A percentile compares a stretch with the other conserved stretches of the same genome.
phyloP scores from a whole-genome alignment of 2,888 invertebrate species.

The Harpalus rufipes region DNA sequence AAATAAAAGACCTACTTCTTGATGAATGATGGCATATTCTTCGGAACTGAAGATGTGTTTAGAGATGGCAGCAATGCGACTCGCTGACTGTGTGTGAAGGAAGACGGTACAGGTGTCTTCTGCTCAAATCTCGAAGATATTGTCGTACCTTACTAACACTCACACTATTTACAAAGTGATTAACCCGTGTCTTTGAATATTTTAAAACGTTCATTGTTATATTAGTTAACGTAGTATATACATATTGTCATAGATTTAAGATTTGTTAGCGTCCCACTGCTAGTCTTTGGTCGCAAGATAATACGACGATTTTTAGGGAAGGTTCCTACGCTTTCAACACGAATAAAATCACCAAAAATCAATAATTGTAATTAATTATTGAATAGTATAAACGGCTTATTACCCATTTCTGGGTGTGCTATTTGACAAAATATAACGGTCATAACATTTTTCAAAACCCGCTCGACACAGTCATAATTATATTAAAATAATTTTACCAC shows the following conservation, averaged over 20 bases:
- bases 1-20: conserved; percentile 21
- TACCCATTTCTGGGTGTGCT: no score
- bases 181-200: conserved; percentile 65
- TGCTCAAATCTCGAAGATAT: conserved; percentile 64
- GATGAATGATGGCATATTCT: background rate
- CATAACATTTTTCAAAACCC: no score
- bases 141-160: conserved; percentile 67
- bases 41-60: background rate
- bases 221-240: conserved; percentile 73
- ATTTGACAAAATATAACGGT: no score
- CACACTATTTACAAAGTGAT: conserved; percentile 67
- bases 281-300: conserved; percentile 38
- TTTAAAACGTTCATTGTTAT: conserved; percentile 67
- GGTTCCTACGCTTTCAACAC: background rate
- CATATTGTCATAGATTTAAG: conserved; percentile 77
- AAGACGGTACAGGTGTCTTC: conserved; percentile 66
- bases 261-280: conserved; percentile 64
- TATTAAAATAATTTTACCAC: no score
- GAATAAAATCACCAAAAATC: no score
- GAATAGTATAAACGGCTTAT: no score
- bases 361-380: no score
- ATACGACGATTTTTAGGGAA: background rate
- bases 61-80: conserved; percentile 59
- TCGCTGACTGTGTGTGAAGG: conserved; percentile 59
- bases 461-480: no score